Percentiles rank a stretch among this genome's conserved stretches.
Evolutionary conservation across 2,797 vertebrate species (phyloP).

Genomic region (Sebastolobus altivelis): DNA sequence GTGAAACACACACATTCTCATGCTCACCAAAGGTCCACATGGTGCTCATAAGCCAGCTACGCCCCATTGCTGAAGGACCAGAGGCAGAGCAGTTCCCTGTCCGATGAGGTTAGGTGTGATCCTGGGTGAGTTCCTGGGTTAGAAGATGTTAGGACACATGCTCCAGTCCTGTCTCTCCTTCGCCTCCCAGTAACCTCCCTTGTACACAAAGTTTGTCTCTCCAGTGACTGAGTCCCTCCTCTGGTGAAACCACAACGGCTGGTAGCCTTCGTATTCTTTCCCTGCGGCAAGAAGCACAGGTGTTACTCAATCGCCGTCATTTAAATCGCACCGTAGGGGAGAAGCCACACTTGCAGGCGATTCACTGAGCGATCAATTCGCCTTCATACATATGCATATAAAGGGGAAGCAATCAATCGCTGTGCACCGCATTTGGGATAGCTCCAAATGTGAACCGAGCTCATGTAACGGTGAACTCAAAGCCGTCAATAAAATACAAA

Average conservation of each 20-base stretch:
- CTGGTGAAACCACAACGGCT: conserved; percentile 95
- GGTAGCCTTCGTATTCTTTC: conserved; percentile 90
- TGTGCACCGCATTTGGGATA: conserved; percentile 48
- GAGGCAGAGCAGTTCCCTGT: conserved; percentile 52
- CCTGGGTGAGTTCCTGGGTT: conserved; percentile 69
- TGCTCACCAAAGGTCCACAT: conserved; percentile 63
- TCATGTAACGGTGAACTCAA: conserved; percentile 20
- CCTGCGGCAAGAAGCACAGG: conserved; percentile 80
- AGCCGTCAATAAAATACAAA: conserved; percentile 19
- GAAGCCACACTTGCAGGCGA: conserved; percentile 57
- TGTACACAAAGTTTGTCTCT: conserved; percentile 93
- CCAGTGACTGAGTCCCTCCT: conserved; percentile 90
- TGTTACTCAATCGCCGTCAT: conserved; percentile 5
- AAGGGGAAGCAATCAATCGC: conserved; percentile 48
- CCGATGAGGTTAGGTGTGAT: conserved; percentile 60
- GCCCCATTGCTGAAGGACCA: conserved; percentile 43
- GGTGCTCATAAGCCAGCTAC: conserved; percentile 55
- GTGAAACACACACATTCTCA: conserved; percentile 62
- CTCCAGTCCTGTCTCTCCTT: conserved; percentile 96
- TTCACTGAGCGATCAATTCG: conserved; percentile 39
- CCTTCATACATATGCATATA: conserved; percentile 35
- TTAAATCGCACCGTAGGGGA: neutral
- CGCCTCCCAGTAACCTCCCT: conserved; percentile 97
- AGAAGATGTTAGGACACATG: conserved; percentile 94
- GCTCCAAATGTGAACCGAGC: conserved; percentile 43